Percentiles rank a stretch among this genome's conserved stretches.
phyloP scores from a whole-genome alignment of 2,113 vertebrate species.

The Cinclus mexicanus region DNA sequence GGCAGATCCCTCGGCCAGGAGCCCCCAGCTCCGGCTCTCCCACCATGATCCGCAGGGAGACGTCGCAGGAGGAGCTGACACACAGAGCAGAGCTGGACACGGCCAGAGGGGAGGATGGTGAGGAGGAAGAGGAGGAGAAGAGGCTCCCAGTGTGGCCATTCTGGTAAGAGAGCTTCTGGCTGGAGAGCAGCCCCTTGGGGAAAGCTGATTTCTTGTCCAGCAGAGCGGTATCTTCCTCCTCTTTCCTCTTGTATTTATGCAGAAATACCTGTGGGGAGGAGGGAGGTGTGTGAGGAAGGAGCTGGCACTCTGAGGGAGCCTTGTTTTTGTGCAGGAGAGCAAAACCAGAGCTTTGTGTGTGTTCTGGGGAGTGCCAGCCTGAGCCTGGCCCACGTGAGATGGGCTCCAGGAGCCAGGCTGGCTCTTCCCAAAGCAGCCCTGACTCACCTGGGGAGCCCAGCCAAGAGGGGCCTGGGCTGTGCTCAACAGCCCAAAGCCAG shows the following conservation, averaged over 20 bases:
- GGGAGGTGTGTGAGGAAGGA: not conserved
- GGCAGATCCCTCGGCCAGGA: constrained; percentile 78
- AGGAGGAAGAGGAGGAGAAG: not conserved
- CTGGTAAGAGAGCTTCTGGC: constrained; percentile 59
- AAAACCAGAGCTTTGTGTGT: not conserved
- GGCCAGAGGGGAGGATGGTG: not conserved
- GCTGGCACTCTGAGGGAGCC: not conserved
- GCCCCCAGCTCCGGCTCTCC: constrained; percentile 48
- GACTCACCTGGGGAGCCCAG: not conserved
- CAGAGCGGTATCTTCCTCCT: constrained; percentile 24
- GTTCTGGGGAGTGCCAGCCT: not conserved
- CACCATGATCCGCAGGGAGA: constrained; percentile 57
- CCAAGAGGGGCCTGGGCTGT: not conserved
- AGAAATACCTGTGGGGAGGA: constrained; percentile 76
- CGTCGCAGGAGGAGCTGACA: constrained; percentile 67
- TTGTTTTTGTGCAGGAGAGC: not conserved
- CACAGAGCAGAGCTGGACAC: constrained; percentile 56
- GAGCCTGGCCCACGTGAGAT: not conserved
- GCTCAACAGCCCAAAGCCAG: not conserved
- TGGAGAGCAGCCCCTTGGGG: constrained; percentile 48
- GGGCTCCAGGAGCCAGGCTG: not conserved
- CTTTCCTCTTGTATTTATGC: constrained; percentile 72
- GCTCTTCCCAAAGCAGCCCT: not conserved
- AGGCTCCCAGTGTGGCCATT: constrained; percentile 42
- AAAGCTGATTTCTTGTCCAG: constrained; percentile 59